Conservation (phyloP, 2,797 vertebrate genomes). For the Sternarchorhynchus goeldii region DNA sequence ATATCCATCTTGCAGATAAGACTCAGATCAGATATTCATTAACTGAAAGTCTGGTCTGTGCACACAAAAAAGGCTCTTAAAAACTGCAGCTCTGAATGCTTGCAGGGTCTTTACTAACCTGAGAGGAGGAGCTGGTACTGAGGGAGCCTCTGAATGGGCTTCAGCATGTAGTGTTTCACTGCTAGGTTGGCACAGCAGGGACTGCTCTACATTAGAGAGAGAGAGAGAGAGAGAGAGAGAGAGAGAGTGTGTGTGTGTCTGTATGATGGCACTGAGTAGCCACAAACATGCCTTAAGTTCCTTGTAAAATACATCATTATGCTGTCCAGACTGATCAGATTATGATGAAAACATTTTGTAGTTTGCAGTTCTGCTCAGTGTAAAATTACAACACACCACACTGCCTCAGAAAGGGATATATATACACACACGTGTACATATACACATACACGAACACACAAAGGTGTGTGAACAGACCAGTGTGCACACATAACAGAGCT, state of each 20-base stretch:
- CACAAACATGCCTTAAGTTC: too few species aligned
- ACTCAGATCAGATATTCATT: too few species aligned
- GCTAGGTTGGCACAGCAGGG: slow-evolving; percentile 91
- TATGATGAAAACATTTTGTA: too few species aligned
- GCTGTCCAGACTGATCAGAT: too few species aligned
- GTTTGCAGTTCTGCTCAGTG: neutral
- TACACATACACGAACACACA: too few species aligned
- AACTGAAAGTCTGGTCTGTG: too few species aligned
- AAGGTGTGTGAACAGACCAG: too few species aligned
- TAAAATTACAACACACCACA: neutral
- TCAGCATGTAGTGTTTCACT: slow-evolving; percentile 94
- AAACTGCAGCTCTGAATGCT: slow-evolving; percentile 8
- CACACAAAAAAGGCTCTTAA: too few species aligned
- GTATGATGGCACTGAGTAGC: too few species aligned
- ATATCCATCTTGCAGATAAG: neutral
- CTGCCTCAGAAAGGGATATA: neutral
- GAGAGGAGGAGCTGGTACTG: slow-evolving; percentile 94
- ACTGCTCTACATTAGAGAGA: slow-evolving; percentile 77
- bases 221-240: neutral
- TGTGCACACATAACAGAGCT: neutral
- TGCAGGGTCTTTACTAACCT: slow-evolving; percentile 72
- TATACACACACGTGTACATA: neutral
- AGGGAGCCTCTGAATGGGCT: slow-evolving; percentile 96
- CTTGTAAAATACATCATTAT: too few species aligned
- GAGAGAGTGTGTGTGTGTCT: neutral